Evolutionary conservation across 2,113 vertebrate species (phyloP).

Genomic region (Bucco capensis): DNA sequence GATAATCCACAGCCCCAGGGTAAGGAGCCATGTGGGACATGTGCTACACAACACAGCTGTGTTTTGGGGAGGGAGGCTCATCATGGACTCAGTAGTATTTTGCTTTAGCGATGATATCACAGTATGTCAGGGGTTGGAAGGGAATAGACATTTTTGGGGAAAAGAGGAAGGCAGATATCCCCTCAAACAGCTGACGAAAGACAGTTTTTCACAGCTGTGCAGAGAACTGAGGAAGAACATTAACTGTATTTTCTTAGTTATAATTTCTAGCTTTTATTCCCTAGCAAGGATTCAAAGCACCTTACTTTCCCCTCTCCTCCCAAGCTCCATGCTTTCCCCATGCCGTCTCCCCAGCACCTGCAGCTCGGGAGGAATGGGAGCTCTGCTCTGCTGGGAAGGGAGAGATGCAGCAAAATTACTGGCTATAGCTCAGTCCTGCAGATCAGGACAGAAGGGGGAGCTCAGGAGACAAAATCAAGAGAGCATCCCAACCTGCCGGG

Average conservation of each 20-base stretch:
- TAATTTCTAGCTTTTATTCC: background rate
- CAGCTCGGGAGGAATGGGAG: background rate
- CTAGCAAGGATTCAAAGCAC: background rate
- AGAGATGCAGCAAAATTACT: background rate
- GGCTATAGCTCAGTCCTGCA: fast-evolving
- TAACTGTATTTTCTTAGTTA: background rate
- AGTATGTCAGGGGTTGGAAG: no score
- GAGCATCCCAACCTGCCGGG: background rate
- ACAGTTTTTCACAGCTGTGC: background rate
- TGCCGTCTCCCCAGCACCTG: fast-evolving
- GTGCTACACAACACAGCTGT: background rate
- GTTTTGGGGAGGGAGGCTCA: background rate
- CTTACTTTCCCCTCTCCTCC: background rate
- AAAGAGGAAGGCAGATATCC: no score
- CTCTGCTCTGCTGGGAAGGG: background rate
- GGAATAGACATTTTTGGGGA: no score
- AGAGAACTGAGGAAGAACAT: background rate
- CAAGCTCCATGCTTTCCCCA: background rate
- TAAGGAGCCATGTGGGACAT: background rate
- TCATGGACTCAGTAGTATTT: background rate
- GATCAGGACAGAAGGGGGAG: conserved; percentile 51
- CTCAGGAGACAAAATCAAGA: conserved; percentile 17
- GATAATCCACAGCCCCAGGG: fast-evolving
- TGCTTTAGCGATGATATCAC: background rate
- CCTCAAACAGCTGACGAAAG: background rate